Conservation (phyloP, 2,113 vertebrate species). For the Chionis minor region DNA sequence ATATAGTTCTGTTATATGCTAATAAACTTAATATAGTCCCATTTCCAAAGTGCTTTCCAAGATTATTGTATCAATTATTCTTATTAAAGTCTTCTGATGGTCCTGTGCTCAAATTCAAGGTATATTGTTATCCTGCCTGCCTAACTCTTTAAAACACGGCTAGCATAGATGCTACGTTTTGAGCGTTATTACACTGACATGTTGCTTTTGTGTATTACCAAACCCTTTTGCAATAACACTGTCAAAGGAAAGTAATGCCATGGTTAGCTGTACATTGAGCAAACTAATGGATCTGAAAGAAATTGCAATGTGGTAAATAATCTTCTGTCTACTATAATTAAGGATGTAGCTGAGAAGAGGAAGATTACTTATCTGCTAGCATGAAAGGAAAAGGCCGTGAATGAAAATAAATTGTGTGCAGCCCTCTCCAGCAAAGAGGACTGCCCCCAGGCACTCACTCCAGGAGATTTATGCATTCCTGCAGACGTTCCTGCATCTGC, state of each 20-base stretch:
- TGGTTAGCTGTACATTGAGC: slow-evolving; percentile 9
- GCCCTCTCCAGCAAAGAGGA: neutral
- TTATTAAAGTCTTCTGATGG: neutral
- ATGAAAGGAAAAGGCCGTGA: neutral
- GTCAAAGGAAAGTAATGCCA: slow-evolving; percentile 25
- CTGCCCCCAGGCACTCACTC: neutral
- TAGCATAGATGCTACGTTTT: rapidly evolving
- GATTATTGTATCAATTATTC: slow-evolving; percentile 28
- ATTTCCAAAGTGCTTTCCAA: slow-evolving; percentile 27
- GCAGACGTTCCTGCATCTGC: neutral
- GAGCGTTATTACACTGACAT: neutral
- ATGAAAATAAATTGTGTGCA: slow-evolving; percentile 15
- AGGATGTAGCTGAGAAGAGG: slow-evolving; percentile 12
- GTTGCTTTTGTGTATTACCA: neutral
- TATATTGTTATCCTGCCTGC: neutral
- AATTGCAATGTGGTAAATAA: slow-evolving; percentile 52
- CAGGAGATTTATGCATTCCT: neutral
- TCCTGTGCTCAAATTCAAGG: neutral
- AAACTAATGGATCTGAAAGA: slow-evolving; percentile 55
- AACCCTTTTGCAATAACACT: neutral
- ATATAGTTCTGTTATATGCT: slow-evolving; percentile 22
- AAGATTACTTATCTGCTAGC: slow-evolving; percentile 35
- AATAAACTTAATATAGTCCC: slow-evolving; percentile 38
- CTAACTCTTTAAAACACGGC: neutral
- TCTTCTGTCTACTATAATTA: slow-evolving; percentile 52